Conservation (phyloP, 2,888 invertebrate species). For the Perdita meconis region DNA sequence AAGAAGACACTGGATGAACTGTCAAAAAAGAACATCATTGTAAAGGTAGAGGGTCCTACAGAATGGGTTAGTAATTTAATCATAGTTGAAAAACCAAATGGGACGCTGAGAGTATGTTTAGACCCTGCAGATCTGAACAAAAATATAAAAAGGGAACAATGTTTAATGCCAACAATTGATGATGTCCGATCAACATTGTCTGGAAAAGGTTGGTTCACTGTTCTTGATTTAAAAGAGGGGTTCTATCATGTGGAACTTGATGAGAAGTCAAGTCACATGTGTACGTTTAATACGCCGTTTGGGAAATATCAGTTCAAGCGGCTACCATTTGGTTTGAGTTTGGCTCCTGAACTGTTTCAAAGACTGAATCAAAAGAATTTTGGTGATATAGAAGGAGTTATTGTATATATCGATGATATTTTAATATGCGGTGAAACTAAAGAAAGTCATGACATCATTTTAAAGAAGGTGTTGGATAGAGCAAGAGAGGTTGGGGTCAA, state of each 20-base stretch:
- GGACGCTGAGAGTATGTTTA: background rate
- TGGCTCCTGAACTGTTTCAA: background rate
- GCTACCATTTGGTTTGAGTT: background rate
- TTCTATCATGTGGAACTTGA: background rate
- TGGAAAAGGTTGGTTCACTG: background rate
- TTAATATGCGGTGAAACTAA: background rate
- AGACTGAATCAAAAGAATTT: background rate
- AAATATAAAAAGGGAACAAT: background rate
- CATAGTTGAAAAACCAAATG: background rate
- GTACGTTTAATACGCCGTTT: background rate
- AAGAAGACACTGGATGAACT: background rate
- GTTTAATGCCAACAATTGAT: background rate
- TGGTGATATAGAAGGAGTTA: background rate
- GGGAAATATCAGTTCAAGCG: background rate
- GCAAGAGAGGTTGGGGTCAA: background rate
- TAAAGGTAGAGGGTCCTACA: background rate
- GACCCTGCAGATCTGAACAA: background rate
- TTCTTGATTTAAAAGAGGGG: background rate
- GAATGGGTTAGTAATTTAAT: background rate
- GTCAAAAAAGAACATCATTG: background rate
- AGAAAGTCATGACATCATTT: background rate
- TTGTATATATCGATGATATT: slow-evolving; percentile 1
- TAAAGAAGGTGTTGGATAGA: background rate
- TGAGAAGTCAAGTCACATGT: background rate
- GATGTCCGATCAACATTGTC: background rate